phyloP scores from a whole-genome alignment of 2,888 invertebrate genomes.

The Andrena bucephala region DNA sequence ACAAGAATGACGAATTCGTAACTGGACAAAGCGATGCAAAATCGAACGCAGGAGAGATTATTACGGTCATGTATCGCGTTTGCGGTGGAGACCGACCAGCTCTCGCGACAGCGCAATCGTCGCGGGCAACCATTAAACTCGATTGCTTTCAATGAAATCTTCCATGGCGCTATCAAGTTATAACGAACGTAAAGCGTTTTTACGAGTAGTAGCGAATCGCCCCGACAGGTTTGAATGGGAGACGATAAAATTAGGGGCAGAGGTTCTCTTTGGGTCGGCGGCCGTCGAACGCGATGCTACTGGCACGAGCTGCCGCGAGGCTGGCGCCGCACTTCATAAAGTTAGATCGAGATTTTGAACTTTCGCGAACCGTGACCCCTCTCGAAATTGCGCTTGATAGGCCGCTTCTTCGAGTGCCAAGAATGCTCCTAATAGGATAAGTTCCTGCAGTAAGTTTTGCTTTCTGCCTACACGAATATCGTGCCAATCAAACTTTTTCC shows the following conservation, averaged over 20 bases:
- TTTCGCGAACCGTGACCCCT: slow-evolving; percentile 67
- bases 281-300: slow-evolving; percentile 55
- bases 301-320: slow-evolving; percentile 62
- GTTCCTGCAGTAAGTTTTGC: slow-evolving; percentile 40
- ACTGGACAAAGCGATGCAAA: too few relatives aligned
- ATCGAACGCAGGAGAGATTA: not conserved
- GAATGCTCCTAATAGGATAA: slow-evolving; percentile 63
- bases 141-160: slow-evolving; percentile 34
- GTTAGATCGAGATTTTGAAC: slow-evolving; percentile 75
- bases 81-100: slow-evolving; percentile 3
- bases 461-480: slow-evolving; percentile 35
- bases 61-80: not conserved
- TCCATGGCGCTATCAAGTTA: slow-evolving; percentile 27
- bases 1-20: too few relatives aligned
- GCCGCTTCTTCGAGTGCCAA: slow-evolving; percentile 57
- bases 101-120: slow-evolving; percentile 11
- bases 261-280: slow-evolving; percentile 45
- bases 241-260: slow-evolving; percentile 59
- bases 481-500: slow-evolving; percentile 59
- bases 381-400: slow-evolving; percentile 61
- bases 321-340: slow-evolving; percentile 73
- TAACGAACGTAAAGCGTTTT: slow-evolving; percentile 55
- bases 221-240: slow-evolving; percentile 21
- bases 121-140: slow-evolving; percentile 11
- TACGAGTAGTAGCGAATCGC: slow-evolving; percentile 47